Evolutionary conservation across 2,113 vertebrate genomes (phyloP), one percentile per base, ranked within the genome.

Genomic region (Leptodactylus fuscus): DNA sequence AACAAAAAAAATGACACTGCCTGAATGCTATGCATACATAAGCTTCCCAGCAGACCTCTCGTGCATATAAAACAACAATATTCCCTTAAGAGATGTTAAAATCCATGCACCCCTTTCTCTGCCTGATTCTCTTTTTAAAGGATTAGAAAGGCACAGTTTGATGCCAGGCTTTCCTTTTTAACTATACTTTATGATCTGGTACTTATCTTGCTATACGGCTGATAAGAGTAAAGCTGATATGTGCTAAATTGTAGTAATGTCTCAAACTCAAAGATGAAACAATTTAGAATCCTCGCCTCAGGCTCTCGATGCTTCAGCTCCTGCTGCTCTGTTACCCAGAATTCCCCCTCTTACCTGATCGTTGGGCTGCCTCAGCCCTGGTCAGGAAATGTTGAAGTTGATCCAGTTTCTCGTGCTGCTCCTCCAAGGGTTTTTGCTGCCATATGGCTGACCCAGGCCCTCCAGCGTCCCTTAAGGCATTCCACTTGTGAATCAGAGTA

Each of bases 371-470:
- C 92, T 95, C 96, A 48, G 90, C 94, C 90, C 92, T 91, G 91
- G 96, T 96, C 93, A 97, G 95, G 94, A 96, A 94, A 93, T 92
- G 88, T 92, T 92, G 94, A 93, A 96, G 93, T 90, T 93, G 91
- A 93, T 96, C 96, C 94, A 97, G 94, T 90, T 96, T 96, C 89
- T 96, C 91, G 27, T 93, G 93, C 93, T 96, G 95, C 77, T 94
- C 94, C 93, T 95, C 95, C 88, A 96, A 89, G 88, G 96, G 94
- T 83, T 88, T 93, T 91, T 96, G 93, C 88, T 91, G 88, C 97
- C 98, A 99, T 95, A 96, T 96, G 95, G 95, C 93, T 93, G 96
- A 97, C 93, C 95, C 93, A 91, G 93, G 90, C 90, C 94, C 95
- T 82, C 95, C 94, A 88, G 95, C 93, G 90, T 96, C 94, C 94